Evolutionary conservation across 1,140 invertebrate species (phyloP), one percentile per base, ranked within the genome.

Genomic region (Cotesia typhae): DNA sequence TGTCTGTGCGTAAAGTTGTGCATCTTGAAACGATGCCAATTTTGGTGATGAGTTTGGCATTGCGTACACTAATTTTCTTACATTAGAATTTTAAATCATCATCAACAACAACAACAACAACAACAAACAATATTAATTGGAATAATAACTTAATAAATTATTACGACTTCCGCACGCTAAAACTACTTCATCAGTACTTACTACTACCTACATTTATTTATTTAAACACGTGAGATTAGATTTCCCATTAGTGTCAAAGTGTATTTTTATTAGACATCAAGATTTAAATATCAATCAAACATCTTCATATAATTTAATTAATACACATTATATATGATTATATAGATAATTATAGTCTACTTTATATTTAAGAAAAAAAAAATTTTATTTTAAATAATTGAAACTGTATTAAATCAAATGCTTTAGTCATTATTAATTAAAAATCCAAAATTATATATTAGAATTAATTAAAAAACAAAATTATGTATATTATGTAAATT

Each of bases 11-110:
- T 4, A 28, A 69, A 75, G 65, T 65, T 72, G 61, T 71, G 68
- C 73, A 78, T 84, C 81, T 82, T 82, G 83, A 78, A 84, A 82
- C 78, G 81, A 84, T 84, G 76, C 77, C 67, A 75, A 66, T 67
- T 70, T 64, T 5, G 37, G 72, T 61, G 52, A 52, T 57, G 67
- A n/a, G 55, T 41, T 36, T 52, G 59, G 41, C 12, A 60, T 28
- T 17, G 38, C 63, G 47, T 55, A 10, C 59, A 38, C 41, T 38
- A 57, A 60, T 63, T 70, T 28, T 4, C 9, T 55, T n/a, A 55
- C 12, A 55, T 14, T 55, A 5, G 12, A 55, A 12, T 55, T 55
- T 3, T 14, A 55, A 55, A 59, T 59, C 17, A 55, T 55, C 53
- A 17, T 2, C 4, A 28, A 59, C 57, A 20, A 17, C 9, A 20